phyloP scores from a whole-genome alignment of 2,888 invertebrate genomes.

The Drosophila anomalipes region DNA sequence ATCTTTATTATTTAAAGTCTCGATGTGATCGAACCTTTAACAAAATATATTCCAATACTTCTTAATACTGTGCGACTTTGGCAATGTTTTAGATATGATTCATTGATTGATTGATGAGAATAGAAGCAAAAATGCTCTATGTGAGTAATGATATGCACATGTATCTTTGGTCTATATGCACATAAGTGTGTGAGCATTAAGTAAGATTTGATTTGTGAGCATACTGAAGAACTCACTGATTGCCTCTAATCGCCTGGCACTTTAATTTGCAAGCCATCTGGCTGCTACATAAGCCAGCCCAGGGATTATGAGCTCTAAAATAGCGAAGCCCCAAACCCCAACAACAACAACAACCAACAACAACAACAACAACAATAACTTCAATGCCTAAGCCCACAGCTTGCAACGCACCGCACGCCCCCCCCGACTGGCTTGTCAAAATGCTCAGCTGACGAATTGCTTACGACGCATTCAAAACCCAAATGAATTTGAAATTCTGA shows the following conservation, averaged over 20 bases:
- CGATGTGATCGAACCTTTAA: background rate
- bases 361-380: background rate
- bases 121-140: too few relatives aligned
- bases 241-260: conserved; percentile 72
- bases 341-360: background rate
- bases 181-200: conserved; percentile 3
- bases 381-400: conserved; percentile 9
- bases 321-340: conserved; percentile 8
- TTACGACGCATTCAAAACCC: conserved; percentile 52
- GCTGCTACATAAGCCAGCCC: conserved; percentile 69
- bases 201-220: conserved; percentile 11
- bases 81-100: background rate
- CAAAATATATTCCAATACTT: background rate
- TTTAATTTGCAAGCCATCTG: conserved; percentile 75
- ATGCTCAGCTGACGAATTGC: conserved; percentile 62
- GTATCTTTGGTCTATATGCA: background rate
- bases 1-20: too few relatives aligned
- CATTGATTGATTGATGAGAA: background rate
- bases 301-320: conserved; percentile 63
- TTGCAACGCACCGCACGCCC: background rate
- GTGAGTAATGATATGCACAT: background rate
- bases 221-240: conserved; percentile 62
- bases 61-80: background rate
- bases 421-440: conserved; percentile 37
- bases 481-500: conserved; percentile 75